Evolutionary conservation across 2,888 invertebrate species (phyloP), one percentile per base, ranked within the genome.

Genomic region (Protula sp.): DNA sequence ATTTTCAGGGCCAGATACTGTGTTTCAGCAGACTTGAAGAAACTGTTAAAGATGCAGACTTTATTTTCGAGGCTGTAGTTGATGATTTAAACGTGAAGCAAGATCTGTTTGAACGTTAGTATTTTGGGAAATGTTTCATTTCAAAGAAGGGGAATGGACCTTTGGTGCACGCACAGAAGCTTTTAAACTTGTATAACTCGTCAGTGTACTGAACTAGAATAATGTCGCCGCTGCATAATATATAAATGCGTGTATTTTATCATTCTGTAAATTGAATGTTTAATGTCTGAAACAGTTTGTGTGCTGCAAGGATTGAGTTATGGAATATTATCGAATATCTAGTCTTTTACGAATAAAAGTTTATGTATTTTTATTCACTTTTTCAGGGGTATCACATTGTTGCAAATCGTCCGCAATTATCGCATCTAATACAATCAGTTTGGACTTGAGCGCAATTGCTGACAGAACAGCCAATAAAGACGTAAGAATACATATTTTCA

Each of bases 21-120:
- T 82, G 80, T 59, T 70, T 83, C 67, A 79, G 80, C 63, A 68
- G 75, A 29, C 70, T 83, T 45, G 81, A 83, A 62, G 82, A 83
- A 64, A 74, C 82, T 2, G 81, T 82, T 1, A 72, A 68, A 64
- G 81, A 80, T 69, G 80, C 79, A n/a, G 79, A 82, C 28, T 77
- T 82, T 64, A 75, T 83, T 28, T 75, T 83, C 70, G 83, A 83
- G 70, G 78, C 76, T 56, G 75, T 82, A 5, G 60, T 74, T 52
- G 82, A 83, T 66, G 79, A 83, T 66, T 59, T 82, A 31, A 71
- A 76, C 52, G 64, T 78, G 30, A 83, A 83, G 70, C 73, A 76
- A 65, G 78, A 81, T 61, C 61, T 82, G 14, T 78, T 82, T 72
- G 81, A 81, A 74, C 72, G 82, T 80, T 70, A 66, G 71, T 66